Percentiles rank a stretch among this genome's conserved stretches.
phyloP scores from a whole-genome alignment of 2,797 vertebrate species.

The Fratercula arctica region DNA sequence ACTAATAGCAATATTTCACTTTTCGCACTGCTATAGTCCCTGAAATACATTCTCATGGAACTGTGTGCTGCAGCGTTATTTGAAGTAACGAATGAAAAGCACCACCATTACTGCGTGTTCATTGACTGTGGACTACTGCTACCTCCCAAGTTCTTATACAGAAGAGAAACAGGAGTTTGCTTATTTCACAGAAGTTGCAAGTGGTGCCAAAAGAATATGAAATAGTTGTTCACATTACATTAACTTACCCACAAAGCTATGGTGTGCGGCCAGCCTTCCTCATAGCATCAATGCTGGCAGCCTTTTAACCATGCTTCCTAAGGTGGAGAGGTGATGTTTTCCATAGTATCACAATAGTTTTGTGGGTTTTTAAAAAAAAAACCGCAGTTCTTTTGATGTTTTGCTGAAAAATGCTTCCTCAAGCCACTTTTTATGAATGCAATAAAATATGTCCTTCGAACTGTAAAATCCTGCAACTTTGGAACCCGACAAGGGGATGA shows the following conservation, averaged over 20 bases:
- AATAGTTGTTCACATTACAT: neutral
- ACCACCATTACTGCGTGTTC: neutral
- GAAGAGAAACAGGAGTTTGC: neutral
- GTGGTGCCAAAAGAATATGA: neutral
- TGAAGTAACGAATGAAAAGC: neutral
- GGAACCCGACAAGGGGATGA: neutral
- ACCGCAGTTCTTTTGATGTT: neutral
- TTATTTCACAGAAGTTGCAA: neutral
- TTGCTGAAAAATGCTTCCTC: neutral
- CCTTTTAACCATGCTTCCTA: neutral
- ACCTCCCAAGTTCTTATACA: neutral
- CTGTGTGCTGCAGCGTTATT: neutral
- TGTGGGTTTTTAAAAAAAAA: neutral
- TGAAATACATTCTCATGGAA: neutral
- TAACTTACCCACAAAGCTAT: neutral
- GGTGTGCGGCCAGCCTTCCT: neutral
- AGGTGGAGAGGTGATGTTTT: neutral
- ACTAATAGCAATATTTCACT: neutral
- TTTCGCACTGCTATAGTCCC: neutral
- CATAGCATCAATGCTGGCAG: neutral
- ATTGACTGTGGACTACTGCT: neutral
- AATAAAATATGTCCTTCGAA: neutral
- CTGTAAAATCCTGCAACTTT: neutral
- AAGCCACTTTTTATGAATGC: neutral
- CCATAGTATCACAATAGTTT: neutral